phyloP scores from a whole-genome alignment of 1,140 invertebrate species.

The Drosophila prosaltans region DNA sequence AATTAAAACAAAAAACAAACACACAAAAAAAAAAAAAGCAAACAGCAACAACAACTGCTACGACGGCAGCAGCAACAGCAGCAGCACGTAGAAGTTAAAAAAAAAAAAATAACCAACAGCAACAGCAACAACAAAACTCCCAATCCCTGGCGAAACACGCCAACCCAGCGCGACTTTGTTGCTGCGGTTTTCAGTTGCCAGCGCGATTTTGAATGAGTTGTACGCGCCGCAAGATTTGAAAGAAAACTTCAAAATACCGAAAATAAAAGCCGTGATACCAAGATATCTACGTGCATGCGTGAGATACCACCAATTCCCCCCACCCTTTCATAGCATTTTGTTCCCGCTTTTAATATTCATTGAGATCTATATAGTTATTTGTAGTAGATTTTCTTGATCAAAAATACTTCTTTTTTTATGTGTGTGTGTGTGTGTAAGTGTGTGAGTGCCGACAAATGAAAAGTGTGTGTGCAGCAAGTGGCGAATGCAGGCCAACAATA shows the following conservation, averaged over 20 bases:
- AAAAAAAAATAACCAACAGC: constrained; percentile 29
- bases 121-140: constrained; percentile 22
- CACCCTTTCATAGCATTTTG: not conserved
- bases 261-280: constrained; percentile 8
- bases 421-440: constrained; percentile 14
- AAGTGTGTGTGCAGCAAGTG: constrained; percentile 70
- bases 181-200: constrained; percentile 78
- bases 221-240: constrained; percentile 63
- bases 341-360: not conserved
- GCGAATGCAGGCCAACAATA: constrained; percentile 69
- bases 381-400: constrained; percentile 22
- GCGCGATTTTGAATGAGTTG: constrained; percentile 80
- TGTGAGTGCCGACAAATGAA: constrained; percentile 50
- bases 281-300: constrained; percentile 28
- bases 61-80: constrained; percentile 26
- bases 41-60: constrained; percentile 39
- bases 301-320: not conserved
- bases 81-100: constrained; percentile 40
- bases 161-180: constrained; percentile 79
- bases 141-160: constrained; percentile 76
- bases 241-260: constrained; percentile 21
- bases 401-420: constrained; percentile 40
- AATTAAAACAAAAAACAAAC: constrained; percentile 58
- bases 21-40: constrained; percentile 44
- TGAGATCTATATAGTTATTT: constrained; percentile 5